Base-by-base conservation (phyloP, 2,888 invertebrate species). In the Lochmaea crataegi region DNA sequence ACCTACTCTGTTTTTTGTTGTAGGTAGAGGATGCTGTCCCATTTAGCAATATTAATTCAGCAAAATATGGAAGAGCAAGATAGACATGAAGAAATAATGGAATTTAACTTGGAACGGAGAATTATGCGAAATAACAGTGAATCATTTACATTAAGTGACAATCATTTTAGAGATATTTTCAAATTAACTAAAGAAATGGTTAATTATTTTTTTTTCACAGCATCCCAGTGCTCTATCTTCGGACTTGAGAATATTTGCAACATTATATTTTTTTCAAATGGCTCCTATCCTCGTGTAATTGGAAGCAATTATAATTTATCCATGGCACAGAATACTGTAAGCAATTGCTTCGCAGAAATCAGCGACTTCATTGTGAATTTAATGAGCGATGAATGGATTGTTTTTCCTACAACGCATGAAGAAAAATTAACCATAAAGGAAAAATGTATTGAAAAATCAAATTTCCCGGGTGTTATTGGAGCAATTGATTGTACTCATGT, bases 101-200 rank as follows among this genome's bases (percentile, higher is more conserved):
- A 60, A 60, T 61, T 60, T 48, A 74, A 65, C 65, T 60, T 74
- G 5, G 66, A 71, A 61, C 65, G 73, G 18, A 65, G 70, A 41
- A 32, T 71, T 48, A 74, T 74, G 73, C 48, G 73, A 42, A 60
- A 48, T 41, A 65, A 66, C 12, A 74, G 73, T 64, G 74, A 71
- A 38, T 71, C 74, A 16, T 73, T 70, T 70, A 41, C 60, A 48
- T 63, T 71, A 26, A 60, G 65, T 14, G 67, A 71, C 41, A 71
- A n/a, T 11, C 68, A 70, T 38, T 70, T 74, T 56, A 67, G 48
- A 26, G 48, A 67, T 26, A 18, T 57, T 11, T 74, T 71, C 63
- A 51, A 67, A 38, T 65, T 73, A 48, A 70, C 63, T 14, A 71
- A 73, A 71, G 71, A 74, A 32, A 74, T 74, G 74, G 67, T 57